Evolutionary conservation across 92 coral and sea anemone species (phyloP), one percentile per base, ranked within the genome.

Genomic region (Hydrozoanthus gracilis): DNA sequence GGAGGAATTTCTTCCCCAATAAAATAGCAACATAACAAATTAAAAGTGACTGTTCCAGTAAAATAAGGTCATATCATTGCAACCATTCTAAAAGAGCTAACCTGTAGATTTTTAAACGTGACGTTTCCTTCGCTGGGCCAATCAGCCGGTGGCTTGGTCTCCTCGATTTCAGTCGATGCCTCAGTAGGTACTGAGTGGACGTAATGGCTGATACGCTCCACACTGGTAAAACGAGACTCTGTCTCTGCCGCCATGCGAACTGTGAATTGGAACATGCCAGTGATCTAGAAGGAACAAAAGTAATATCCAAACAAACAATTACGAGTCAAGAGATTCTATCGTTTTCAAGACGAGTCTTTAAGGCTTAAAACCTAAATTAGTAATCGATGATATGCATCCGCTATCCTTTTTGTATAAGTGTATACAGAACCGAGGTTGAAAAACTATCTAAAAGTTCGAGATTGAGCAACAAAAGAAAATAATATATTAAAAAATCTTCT

Each of bases 141-240:
- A 18, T 86, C 89, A 8, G 91, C 76, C 0, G 88, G 68, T 4
- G 98, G 98, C 78, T 88, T 92, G 45, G 90, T 94, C 10, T 94
- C 95, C 35, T 86, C 82, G 51, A 94, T 91, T 73, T 87, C 90
- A 4, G 88, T 79, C 15, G 93, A 92, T 18, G 95, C 95, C 76
- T 96, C 98, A 51, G 76, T 78, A 39, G 95, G 95, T 35, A 96
- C 86, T 72, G 92, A 87, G 16, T 79, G 92, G 73, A 94, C 94
- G 86, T 96, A 96, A 73, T 94, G 91, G 61, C 78, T 76, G 54
- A 96, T 93, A 88, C 98, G 92, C 79, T 96, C 98, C 45, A 96
- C 98, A 70, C 98, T 92, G 9, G 98, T 96, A 78, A 96, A 96
- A 77, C 95, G 89, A 18, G 98, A 91, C 83, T 96, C 98, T n/a